Conservation (phyloP, 2,797 vertebrate species). For the Hippocampus kuda region DNA sequence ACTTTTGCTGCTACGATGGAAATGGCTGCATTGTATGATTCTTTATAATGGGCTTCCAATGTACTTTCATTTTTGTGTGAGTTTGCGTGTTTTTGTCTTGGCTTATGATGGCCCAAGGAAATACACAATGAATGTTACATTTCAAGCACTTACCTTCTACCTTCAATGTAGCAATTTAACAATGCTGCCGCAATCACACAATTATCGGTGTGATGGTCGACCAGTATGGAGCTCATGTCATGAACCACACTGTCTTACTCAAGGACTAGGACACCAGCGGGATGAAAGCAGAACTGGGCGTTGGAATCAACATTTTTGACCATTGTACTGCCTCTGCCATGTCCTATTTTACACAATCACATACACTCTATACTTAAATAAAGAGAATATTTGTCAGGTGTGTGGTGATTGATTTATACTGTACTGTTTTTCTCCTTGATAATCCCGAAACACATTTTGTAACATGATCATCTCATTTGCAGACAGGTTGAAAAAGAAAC, state of each 20-base stretch:
- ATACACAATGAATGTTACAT: conserved; percentile 4
- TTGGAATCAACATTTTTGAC: background rate
- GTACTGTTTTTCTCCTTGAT: background rate
- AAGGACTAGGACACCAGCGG: background rate
- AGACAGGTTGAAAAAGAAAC: background rate
- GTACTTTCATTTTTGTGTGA: background rate
- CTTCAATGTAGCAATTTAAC: background rate
- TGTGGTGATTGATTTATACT: background rate
- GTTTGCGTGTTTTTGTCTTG: conserved; percentile 2
- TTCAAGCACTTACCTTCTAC: background rate
- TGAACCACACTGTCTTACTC: background rate
- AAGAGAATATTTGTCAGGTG: background rate
- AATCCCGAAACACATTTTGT: background rate
- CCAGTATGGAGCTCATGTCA: background rate
- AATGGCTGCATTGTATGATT: background rate
- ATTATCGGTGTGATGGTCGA: background rate
- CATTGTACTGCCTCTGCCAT: background rate
- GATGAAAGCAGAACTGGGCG: background rate
- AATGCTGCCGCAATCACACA: background rate
- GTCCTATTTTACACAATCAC: background rate
- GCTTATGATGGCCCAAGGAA: conserved; percentile 20
- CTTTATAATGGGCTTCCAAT: conserved; percentile 3
- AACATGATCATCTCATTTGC: background rate
- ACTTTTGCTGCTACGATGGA: background rate
- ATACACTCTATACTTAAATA: background rate